Percentiles rank a stretch among this genome's conserved stretches.
Conservation (phyloP, 1,140 invertebrate genomes). For the Solen grandis region DNA sequence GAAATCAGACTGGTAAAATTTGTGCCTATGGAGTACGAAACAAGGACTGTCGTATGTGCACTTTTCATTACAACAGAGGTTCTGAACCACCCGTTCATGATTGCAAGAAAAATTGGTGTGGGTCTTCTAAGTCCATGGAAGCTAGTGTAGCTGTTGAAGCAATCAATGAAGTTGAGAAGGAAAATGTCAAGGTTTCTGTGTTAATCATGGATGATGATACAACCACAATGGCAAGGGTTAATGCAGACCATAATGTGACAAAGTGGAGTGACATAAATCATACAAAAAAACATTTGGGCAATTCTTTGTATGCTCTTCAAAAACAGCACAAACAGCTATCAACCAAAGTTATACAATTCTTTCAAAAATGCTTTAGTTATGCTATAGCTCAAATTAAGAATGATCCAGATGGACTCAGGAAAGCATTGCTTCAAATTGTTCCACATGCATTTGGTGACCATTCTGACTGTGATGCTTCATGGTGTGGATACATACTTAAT, state of each 20-base stretch:
- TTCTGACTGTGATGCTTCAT: neutral
- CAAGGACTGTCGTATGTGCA: constrained; percentile 26
- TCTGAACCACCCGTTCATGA: neutral
- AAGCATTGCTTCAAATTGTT: constrained; percentile 4
- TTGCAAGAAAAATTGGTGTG: constrained; percentile 36
- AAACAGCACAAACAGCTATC: constrained; percentile 32
- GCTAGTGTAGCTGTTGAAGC: constrained; percentile 17
- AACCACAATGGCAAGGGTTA: constrained; percentile 37
- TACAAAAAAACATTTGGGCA: constrained; percentile 34
- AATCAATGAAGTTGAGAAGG: constrained; percentile 5
- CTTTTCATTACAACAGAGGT: neutral
- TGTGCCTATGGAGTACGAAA: neutral
- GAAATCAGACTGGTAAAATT: constrained; percentile 22
- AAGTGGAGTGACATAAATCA: constrained; percentile 41
- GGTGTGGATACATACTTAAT: too few relatives aligned
- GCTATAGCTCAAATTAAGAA: constrained; percentile 23
- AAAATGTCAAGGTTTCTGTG: constrained; percentile 3
- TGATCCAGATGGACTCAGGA: neutral
- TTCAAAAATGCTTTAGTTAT: constrained; percentile 38
- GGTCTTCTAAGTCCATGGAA: constrained; percentile 42
- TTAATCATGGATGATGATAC: constrained; percentile 47
- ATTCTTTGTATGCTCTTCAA: constrained; percentile 24
- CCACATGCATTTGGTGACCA: constrained; percentile 35
- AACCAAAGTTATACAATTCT: constrained; percentile 6
- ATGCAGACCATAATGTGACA: neutral